A percentile compares a stretch with the other conserved stretches of the same genome.
These are phyloP conservation scores for Notolepis coatsorum DNA, from an alignment of 2,797 vertebrate genomes.

Conservation along the genomic window DNA sequence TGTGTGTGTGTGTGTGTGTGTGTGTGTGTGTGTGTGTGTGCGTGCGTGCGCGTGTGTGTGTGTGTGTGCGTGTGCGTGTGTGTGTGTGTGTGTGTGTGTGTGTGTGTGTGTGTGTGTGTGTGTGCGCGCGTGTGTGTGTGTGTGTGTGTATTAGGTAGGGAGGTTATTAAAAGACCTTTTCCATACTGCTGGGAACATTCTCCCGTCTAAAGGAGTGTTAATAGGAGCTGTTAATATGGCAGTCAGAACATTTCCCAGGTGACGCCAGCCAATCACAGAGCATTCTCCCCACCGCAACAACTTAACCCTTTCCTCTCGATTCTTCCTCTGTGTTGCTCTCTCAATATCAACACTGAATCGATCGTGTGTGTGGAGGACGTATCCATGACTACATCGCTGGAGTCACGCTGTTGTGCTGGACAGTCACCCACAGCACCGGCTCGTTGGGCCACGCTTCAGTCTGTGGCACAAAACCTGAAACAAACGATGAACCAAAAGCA, in stretches of 20 bases:
- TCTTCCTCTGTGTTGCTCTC: not conserved
- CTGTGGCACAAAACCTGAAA: too few relatives aligned
- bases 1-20: constrained; percentile 23
- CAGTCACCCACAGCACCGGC: too few relatives aligned
- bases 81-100: not conserved
- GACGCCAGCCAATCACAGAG: constrained; percentile 34
- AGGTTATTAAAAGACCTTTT: constrained; percentile 58
- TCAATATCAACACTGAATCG: too few relatives aligned
- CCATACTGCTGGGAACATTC: constrained; percentile 73
- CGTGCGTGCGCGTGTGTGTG: constrained; percentile 4
- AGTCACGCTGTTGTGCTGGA: too few relatives aligned
- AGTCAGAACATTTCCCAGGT: constrained; percentile 47
- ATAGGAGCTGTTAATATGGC: constrained; percentile 63
- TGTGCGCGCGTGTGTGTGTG: not conserved
- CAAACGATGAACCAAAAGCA: too few relatives aligned
- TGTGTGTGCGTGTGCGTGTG: not conserved
- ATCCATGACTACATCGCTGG: too few relatives aligned
- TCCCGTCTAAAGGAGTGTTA: constrained; percentile 69
- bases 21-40: constrained; percentile 8
- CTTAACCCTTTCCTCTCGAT: constrained; percentile 23
- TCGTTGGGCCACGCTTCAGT: too few relatives aligned
- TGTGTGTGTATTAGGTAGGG: constrained; percentile 23
- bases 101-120: constrained; percentile 26
- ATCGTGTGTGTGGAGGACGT: too few relatives aligned
- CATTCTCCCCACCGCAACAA: constrained; percentile 16